Percentiles rank a stretch among this genome's conserved stretches.
phyloP scores from a whole-genome alignment of 2,797 vertebrate genomes.

The Catharus ustulatus region DNA sequence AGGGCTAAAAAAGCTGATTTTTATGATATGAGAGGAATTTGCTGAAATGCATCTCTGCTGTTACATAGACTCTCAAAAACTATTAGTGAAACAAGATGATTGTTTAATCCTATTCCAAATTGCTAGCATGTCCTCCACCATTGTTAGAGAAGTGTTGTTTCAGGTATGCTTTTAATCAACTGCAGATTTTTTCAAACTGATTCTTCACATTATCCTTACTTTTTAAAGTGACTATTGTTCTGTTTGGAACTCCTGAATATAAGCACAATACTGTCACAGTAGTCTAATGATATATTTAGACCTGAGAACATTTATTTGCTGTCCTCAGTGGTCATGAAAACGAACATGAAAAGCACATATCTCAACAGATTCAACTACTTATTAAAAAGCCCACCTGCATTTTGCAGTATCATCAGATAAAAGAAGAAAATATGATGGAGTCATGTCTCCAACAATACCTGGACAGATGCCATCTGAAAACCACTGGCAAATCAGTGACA shows the following conservation, averaged over 20 bases:
- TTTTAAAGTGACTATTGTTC: not conserved
- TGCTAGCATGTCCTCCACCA: not conserved
- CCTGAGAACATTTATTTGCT: not conserved
- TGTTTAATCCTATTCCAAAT: not conserved
- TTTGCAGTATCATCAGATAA: not conserved
- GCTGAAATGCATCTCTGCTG: not conserved
- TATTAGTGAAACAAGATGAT: not conserved
- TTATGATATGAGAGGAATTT: not conserved
- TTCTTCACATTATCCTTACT: not conserved
- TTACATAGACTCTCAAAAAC: not conserved
- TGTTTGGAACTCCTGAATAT: not conserved
- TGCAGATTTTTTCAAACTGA: not conserved
- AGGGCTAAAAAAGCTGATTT: not conserved
- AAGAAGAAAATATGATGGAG: fast-evolving
- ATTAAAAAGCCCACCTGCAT: not conserved
- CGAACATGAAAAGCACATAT: not conserved
- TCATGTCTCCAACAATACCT: not conserved
- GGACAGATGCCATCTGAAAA: not conserved
- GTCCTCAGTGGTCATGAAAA: not conserved
- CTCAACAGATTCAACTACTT: not conserved
- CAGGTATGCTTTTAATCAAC: not conserved
- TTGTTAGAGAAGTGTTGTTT: not conserved
- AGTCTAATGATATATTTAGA: not conserved
- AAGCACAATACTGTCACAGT: not conserved
- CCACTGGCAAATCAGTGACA: not conserved